These are phyloP conservation scores for Cladorhizidae sp. DNA, from an alignment of 37 sponge, comb jelly and placozoan genomes.

Conservation along the genomic window DNA sequence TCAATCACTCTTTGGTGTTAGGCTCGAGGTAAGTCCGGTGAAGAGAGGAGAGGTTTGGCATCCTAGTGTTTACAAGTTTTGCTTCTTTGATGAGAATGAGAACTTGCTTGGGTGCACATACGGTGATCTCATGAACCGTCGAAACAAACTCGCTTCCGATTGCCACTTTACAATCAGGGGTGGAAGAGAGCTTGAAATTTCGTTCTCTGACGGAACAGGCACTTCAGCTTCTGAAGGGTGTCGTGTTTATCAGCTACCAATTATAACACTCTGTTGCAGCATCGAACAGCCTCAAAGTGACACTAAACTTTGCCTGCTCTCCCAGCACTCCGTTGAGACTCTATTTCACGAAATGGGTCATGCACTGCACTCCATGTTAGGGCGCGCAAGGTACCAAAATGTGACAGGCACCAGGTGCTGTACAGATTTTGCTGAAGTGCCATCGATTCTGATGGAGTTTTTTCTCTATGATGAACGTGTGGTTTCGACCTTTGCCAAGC, in stretches of 20 bases:
- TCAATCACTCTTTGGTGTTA: conserved; percentile 55
- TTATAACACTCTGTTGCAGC: conserved; percentile 75
- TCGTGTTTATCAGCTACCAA: conserved; percentile 70
- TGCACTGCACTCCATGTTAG: conserved; percentile 92
- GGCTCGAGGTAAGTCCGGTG: conserved; percentile 29
- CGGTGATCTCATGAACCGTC: conserved; percentile 64
- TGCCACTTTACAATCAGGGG: conserved; percentile 90
- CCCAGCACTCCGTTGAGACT: conserved; percentile 70
- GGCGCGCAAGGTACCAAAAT: conserved; percentile 86
- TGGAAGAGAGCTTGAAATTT: conserved; percentile 39
- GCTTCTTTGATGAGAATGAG: conserved; percentile 54
- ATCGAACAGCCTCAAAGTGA: conserved; percentile 5
- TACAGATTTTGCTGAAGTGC: conserved; percentile 95
- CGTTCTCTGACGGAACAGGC: background rate
- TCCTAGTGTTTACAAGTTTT: conserved; percentile 59
- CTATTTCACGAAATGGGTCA: conserved; percentile 98
- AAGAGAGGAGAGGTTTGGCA: conserved; percentile 75
- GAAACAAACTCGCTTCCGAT: conserved; percentile 50
- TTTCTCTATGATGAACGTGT: conserved; percentile 77
- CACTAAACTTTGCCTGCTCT: conserved; percentile 24
- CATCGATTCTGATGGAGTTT: conserved; percentile 90
- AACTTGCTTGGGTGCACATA: conserved; percentile 75
- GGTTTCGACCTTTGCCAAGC: conserved; percentile 60
- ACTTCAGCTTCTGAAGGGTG: background rate
- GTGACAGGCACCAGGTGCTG: conserved; percentile 93